A percentile compares a stretch with the other conserved stretches of the same genome.
phyloP scores from a whole-genome alignment of 2,888 invertebrate species.

The Rotaria magnacalcarata region DNA sequence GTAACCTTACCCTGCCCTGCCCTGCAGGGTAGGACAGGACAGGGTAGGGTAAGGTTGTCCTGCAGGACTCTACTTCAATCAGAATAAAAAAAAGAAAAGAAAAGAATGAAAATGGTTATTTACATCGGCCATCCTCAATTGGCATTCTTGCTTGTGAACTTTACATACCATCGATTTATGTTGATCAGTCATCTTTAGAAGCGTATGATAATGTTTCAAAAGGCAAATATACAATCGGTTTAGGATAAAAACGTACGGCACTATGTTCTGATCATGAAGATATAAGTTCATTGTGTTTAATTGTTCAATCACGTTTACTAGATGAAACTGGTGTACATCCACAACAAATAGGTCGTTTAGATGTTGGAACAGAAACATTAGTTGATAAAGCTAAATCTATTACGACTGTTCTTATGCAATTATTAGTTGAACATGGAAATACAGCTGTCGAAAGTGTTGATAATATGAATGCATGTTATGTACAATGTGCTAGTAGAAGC shows the following conservation, averaged over 20 bases:
- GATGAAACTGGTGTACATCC: conserved; percentile 73
- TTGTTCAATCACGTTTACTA: conserved; percentile 77
- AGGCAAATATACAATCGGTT: conserved; percentile 91
- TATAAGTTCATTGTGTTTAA: conserved; percentile 86
- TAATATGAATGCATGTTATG: conserved; percentile 87
- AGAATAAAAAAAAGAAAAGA: neutral
- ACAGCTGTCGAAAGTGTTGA: conserved; percentile 92
- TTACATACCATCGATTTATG: conserved; percentile 86
- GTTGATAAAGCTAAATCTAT: conserved; percentile 98
- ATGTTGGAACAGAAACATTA: conserved; percentile 96
- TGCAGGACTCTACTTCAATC: no score
- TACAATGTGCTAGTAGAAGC: no score
- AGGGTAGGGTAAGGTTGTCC: no score
- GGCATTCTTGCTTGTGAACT: conserved; percentile 89
- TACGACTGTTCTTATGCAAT: conserved; percentile 90
- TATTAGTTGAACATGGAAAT: conserved; percentile 81
- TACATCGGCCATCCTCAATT: conserved; percentile 61
- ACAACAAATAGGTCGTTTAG: conserved; percentile 79
- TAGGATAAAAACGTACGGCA: conserved; percentile 91
- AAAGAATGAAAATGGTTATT: neutral
- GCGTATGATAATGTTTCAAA: conserved; percentile 61
- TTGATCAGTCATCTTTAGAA: conserved; percentile 87
- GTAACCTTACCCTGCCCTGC: no score
- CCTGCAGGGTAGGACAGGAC: no score
- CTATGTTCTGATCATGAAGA: conserved; percentile 95